phyloP scores from a whole-genome alignment of 1,140 invertebrate species.

The Camponotus pennsylvanicus region DNA sequence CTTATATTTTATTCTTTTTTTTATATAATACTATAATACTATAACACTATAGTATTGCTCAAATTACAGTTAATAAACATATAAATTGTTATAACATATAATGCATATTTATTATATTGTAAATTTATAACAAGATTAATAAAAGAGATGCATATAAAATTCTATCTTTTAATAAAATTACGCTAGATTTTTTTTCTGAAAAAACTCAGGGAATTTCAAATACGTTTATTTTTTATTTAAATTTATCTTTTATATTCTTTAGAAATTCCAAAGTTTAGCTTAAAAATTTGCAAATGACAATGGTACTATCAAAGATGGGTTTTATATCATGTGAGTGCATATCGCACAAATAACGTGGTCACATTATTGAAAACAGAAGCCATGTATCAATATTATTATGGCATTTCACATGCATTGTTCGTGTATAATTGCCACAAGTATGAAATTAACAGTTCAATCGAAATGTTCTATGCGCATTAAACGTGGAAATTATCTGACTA shows the following conservation, averaged over 20 bases:
- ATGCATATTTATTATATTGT: background rate
- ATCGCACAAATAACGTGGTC: slow-evolving; percentile 12
- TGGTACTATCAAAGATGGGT: background rate
- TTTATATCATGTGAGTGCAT: background rate
- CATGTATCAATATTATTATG: slow-evolving; percentile 45
- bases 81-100: background rate
- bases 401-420: slow-evolving; percentile 26
- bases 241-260: background rate
- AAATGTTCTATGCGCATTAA: slow-evolving; percentile 25
- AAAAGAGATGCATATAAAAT: background rate
- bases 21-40: background rate
- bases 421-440: slow-evolving; percentile 33
- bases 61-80: background rate
- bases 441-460: slow-evolving; percentile 42
- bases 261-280: background rate
- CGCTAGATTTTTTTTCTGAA: background rate
- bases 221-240: background rate
- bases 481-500: slow-evolving; percentile 38
- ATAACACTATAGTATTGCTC: background rate
- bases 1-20: background rate
- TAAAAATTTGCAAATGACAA: slow-evolving; percentile 25
- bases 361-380: slow-evolving; percentile 38
- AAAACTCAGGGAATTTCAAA: background rate
- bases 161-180: slow-evolving; percentile 3
- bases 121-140: too few relatives aligned